These are phyloP conservation scores for Ondatra zibethicus DNA, from an alignment of 2,113 vertebrate genomes.

Conservation along the genomic window DNA sequence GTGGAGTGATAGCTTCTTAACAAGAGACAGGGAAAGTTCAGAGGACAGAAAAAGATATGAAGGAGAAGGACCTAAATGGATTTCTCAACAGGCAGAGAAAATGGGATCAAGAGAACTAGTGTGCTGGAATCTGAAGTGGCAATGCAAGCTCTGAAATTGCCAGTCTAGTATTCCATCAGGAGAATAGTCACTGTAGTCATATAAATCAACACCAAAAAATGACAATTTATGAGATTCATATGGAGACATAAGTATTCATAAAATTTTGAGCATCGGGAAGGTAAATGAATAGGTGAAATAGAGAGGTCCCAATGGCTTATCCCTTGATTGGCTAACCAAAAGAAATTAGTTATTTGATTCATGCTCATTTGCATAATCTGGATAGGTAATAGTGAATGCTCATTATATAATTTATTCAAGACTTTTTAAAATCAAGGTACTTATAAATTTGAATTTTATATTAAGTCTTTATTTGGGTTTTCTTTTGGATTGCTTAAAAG, in stretches of 20 bases:
- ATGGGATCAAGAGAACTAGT: conserved; percentile 50
- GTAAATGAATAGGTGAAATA: conserved; percentile 57
- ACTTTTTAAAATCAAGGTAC: conserved; percentile 20
- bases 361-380: conserved; percentile 60
- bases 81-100: conserved; percentile 47
- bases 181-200: conserved; percentile 2
- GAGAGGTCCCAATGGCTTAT: neutral
- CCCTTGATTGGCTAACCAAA: conserved; percentile 54
- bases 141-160: conserved; percentile 22
- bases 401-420: conserved; percentile 14
- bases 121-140: conserved; percentile 57
- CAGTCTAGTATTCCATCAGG: neutral
- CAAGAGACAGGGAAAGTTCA: neutral
- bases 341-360: conserved; percentile 49
- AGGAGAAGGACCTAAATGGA: conserved; percentile 27
- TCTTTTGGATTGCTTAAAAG: conserved; percentile 34
- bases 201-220: conserved; percentile 38
- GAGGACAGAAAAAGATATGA: neutral
- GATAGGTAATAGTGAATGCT: conserved; percentile 34
- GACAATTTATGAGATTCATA: conserved; percentile 31
- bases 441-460: conserved; percentile 69
- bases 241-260: neutral
- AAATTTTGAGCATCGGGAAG: conserved; percentile 32
- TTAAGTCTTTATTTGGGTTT: conserved; percentile 46
- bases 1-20: neutral